Evolutionary conservation across 2,113 vertebrate genomes (phyloP), one percentile per base, ranked within the genome.

Genomic region (Nibea albiflora): DNA sequence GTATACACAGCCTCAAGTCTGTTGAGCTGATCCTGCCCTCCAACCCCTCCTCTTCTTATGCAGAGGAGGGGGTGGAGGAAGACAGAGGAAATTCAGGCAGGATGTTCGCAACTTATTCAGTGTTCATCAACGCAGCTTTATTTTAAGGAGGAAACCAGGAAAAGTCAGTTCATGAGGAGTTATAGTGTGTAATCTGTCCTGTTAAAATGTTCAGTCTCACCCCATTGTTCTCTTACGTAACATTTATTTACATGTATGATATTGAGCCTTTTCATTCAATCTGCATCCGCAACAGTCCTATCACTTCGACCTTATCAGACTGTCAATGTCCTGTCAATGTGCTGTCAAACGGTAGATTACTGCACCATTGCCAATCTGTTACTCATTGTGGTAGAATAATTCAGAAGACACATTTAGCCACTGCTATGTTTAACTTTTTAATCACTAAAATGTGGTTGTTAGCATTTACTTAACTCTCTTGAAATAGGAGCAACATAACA

Each of bases 1-100:
- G 74, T 75, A 63, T 16, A 39, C 56, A 75, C 47, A 57, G 64
- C 47, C 70, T 87, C 39, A 83, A 80, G 84, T 81, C 78, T 88
- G 80, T 61, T 28, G 73, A 61, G 66, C 60, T 74, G 75, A 88
- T 74, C 82, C 76, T 73, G 66, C 58, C 86, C 70, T 83, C 50
- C 50, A 62, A 68, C 77, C 88, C 91, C 92, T 91, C 92, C 92
- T 90, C 83, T 70, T 82, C 81, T 71, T 31, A 73, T 73, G 75
- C 10, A 60, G 73, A 71, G 57, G 64, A 83, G 78, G 78, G 60
- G 81, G 64, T 47, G 80, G 78, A 62, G 84, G 64, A 77, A 63
- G 78, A 84, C 49, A 9, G 7, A 39, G 35, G 35, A 39, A 39
- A 39, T 39, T 39, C 35, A 24, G 46, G 11, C 60, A 74, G 78